phyloP scores from a whole-genome alignment of 2,888 invertebrate genomes.

The Diadromus collaris region DNA sequence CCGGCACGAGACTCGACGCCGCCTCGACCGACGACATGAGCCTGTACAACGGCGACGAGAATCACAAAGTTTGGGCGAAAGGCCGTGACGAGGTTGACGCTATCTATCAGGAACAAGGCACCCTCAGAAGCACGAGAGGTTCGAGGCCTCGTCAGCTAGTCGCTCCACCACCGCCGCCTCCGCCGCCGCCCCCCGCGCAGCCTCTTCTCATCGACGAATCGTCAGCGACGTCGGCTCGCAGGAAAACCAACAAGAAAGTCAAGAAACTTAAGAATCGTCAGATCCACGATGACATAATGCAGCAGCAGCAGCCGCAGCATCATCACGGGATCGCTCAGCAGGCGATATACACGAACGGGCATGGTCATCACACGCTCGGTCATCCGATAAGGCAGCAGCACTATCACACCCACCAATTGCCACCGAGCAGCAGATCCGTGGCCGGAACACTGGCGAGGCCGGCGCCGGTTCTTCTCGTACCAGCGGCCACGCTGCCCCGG shows the following conservation, averaged over 20 bases:
- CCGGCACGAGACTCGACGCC: slow-evolving; percentile 78
- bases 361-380: slow-evolving; percentile 77
- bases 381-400: slow-evolving; percentile 76
- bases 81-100: slow-evolving; percentile 88
- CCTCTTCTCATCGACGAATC: slow-evolving; percentile 75
- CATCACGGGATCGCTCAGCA: slow-evolving; percentile 60
- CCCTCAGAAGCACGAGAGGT: slow-evolving; percentile 81
- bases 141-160: slow-evolving; percentile 92
- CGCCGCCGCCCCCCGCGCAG: slow-evolving; percentile 80
- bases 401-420: slow-evolving; percentile 73
- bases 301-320: slow-evolving; percentile 77
- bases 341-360: slow-evolving; percentile 78
- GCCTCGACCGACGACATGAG: slow-evolving; percentile 88
- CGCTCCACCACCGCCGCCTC: slow-evolving; percentile 90
- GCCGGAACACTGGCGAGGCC: slow-evolving; percentile 77
- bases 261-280: slow-evolving; percentile 75
- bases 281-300: slow-evolving; percentile 73
- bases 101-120: slow-evolving; percentile 84
- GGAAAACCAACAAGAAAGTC: slow-evolving; percentile 75
- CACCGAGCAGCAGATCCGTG: slow-evolving; percentile 75
- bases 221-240: slow-evolving; percentile 70
- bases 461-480: slow-evolving; percentile 81
- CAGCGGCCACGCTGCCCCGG: slow-evolving; percentile 81
- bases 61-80: slow-evolving; percentile 96
- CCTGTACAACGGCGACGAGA: slow-evolving; percentile 94